These are phyloP conservation scores for Fulmarus glacialis DNA, from an alignment of 2,113 vertebrate species.

Conservation along the genomic window DNA sequence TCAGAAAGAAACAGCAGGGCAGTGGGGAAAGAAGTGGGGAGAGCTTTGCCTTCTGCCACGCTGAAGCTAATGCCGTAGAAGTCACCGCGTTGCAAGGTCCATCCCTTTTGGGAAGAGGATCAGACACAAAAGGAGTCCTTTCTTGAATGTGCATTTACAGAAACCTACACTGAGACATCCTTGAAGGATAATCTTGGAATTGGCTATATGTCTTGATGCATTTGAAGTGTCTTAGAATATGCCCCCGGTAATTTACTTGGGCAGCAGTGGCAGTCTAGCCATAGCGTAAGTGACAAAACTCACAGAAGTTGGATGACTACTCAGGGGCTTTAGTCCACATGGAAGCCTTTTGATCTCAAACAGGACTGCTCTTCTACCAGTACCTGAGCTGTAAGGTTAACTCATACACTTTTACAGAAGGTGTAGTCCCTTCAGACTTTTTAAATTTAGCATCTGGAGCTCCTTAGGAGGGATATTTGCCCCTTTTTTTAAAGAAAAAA, in stretches of 20 bases:
- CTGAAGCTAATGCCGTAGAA: not conserved
- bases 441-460: not conserved
- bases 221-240: not conserved
- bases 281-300: not conserved
- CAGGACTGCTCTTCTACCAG: not conserved
- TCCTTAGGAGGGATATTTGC: not conserved
- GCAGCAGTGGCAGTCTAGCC: not conserved
- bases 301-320: not conserved
- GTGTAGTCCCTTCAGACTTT: not conserved
- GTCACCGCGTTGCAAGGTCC: not conserved
- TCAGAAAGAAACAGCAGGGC: not conserved
- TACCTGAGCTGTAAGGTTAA: not conserved
- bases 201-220: not conserved
- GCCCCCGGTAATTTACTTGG: not conserved
- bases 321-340: not conserved
- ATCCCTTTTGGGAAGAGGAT: not conserved
- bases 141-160: not conserved
- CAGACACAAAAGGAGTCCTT: not conserved
- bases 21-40: not conserved
- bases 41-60: not conserved
- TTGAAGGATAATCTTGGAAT: not conserved
- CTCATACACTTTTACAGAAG: not conserved
- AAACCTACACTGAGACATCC: not conserved
- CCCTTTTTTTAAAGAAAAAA: not conserved
- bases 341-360: not conserved